phyloP scores from a whole-genome alignment of 2,113 vertebrate genomes.

The Tychaedon coryphoeus region DNA sequence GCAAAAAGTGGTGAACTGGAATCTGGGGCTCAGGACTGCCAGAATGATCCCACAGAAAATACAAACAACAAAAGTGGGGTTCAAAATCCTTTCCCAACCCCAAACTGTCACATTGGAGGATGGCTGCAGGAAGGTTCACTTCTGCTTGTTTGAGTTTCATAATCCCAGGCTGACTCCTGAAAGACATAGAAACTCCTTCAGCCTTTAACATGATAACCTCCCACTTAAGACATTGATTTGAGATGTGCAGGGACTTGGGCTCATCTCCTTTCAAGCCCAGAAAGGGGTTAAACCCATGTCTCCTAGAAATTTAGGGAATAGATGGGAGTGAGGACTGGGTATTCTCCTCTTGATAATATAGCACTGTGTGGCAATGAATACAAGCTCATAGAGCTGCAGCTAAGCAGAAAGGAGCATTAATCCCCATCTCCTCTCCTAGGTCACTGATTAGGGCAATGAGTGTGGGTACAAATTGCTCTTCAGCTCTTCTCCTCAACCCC shows the following conservation, averaged over 20 bases:
- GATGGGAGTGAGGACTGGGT: neutral
- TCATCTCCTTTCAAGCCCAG: neutral
- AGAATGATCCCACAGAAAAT: neutral
- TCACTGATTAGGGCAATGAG: neutral
- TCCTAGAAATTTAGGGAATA: neutral
- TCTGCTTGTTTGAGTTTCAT: neutral
- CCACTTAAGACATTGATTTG: neutral
- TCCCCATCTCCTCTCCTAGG: neutral
- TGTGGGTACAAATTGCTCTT: neutral
- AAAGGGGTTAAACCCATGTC: neutral
- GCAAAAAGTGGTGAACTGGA: neutral
- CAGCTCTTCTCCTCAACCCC: neutral
- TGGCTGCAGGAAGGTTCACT: neutral
- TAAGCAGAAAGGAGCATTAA: neutral
- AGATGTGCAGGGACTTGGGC: accelerated
- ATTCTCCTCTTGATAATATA: neutral
- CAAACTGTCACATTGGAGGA: neutral
- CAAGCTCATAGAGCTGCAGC: too few species aligned
- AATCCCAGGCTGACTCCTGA: neutral
- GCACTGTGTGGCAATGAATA: neutral
- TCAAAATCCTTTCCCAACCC: neutral
- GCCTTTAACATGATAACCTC: neutral
- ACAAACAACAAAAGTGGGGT: neutral
- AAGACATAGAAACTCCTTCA: neutral
- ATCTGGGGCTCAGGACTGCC: neutral